Evolutionary conservation across 2,797 vertebrate genomes (phyloP), one percentile per base, ranked within the genome.

Genomic region (Tangara arthus): DNA sequence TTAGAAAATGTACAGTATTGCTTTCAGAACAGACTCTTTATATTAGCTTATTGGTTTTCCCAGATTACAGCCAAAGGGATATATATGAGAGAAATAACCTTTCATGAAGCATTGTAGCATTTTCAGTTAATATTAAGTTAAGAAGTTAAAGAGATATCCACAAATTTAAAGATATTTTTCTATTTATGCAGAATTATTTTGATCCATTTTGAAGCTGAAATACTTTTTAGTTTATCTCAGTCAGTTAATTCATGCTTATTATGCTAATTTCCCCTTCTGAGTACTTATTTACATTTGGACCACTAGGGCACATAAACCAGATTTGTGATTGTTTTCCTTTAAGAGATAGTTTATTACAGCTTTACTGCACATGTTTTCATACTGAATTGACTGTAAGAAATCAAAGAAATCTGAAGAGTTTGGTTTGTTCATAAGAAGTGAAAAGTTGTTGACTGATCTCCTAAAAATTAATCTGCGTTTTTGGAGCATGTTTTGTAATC

Each of bases 241-340:
- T 39, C 75, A 73, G 89, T 66, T 95, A 89, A 96, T 87, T 93
- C 81, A 66, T 77, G 68, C 49, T 44, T 91, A 71, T 94, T 92
- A 82, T 75, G 71, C 41, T 91, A 89, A 93, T 94, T 89, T 91
- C 14, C 17, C 42, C 65, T 94, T 91, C 82, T 93, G 72, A 90
- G 69, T 79, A 61, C 70, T 93, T 93, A 73, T 95, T 94, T 93
- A 81, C 75, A 59, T 94, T 94, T 90, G 60, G 86, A 89, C 56
- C 70, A 77, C 89, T 66, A 95, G 59, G 75, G 44, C 73, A 95
- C 59, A 61, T 86, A 93, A 94, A 81, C 32, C 44, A 93, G 59
- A 91, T 87, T 90, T 92, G 73, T 56, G 59, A 84, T 82, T 95
- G 64, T 76, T 95, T 95, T 91, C 18, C 66, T 95, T 90, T 76